phyloP scores from a whole-genome alignment of 2,797 vertebrate genomes.

The Valencia hispanica region DNA sequence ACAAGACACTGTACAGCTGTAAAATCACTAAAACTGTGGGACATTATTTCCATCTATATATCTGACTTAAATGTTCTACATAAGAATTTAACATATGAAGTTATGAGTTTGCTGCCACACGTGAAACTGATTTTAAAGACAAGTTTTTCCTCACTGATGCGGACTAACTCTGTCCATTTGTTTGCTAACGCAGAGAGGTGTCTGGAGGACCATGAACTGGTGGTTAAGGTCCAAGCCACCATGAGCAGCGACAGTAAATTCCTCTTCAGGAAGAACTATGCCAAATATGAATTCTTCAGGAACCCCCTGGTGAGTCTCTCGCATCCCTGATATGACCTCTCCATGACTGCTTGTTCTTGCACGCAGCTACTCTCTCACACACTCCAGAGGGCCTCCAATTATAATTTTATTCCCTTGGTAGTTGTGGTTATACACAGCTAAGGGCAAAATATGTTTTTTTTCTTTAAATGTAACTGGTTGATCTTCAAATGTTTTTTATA shows the following conservation, averaged over 20 bases:
- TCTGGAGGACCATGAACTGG: conserved; percentile 95
- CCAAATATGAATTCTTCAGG: conserved; percentile 99
- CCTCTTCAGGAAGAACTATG: conserved; percentile 99
- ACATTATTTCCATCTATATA: background rate
- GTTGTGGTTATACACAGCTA: conserved; percentile 29
- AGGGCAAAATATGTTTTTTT: background rate
- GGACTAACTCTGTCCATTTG: conserved; percentile 30
- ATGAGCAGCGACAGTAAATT: conserved; percentile 95
- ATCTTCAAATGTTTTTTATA: background rate
- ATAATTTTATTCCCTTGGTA: background rate
- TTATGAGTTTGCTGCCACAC: background rate
- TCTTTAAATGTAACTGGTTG: background rate
- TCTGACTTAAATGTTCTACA: background rate
- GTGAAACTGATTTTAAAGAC: conserved; percentile 1
- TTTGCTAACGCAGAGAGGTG: conserved; percentile 71
- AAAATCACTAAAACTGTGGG: background rate
- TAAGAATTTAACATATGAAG: background rate
- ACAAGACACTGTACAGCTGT: background rate
- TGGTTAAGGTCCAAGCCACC: conserved; percentile 91
- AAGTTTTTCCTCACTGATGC: background rate
- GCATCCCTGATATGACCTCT: conserved; percentile 56
- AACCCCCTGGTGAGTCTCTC: conserved; percentile 88
- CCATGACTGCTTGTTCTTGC: conserved; percentile 42
- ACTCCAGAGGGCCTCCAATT: background rate
- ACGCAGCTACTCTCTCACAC: conserved; percentile 22